Conservation (phyloP, 1,140 invertebrate genomes). For the Nilaparvata lugens region DNA sequence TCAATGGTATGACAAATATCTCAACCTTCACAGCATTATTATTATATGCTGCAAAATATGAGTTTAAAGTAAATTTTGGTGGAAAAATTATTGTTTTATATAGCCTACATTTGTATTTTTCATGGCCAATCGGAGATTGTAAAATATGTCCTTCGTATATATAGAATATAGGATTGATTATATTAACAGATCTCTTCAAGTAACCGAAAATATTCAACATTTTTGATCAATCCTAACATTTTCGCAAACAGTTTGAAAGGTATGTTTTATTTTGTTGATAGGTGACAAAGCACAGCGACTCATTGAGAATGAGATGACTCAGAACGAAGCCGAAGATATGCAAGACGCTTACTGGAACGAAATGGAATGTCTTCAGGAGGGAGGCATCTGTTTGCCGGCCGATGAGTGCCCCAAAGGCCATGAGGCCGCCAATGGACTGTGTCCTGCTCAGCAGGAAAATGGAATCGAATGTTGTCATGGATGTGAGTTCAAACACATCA, state of each 20-base stretch:
- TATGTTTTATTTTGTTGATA: not conserved
- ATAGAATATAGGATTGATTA: no score
- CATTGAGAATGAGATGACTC: not conserved
- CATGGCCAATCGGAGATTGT: no score
- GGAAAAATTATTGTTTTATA: no score
- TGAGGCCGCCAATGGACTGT: conserved; percentile 31
- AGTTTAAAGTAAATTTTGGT: no score
- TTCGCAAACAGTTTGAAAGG: not conserved
- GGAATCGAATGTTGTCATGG: conserved; percentile 37
- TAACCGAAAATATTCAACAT: no score
- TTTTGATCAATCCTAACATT: no score
- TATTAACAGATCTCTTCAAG: no score
- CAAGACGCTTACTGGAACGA: conserved; percentile 28
- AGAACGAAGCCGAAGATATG: not conserved
- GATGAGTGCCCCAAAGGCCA: conserved; percentile 28
- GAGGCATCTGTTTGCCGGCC: conserved; percentile 32
- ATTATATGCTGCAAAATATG: no score
- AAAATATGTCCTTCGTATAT: no score
- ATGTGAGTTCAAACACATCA: conserved; percentile 28
- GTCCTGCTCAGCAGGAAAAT: conserved; percentile 28
- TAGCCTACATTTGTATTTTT: no score
- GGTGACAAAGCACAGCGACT: not conserved
- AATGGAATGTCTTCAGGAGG: conserved; percentile 31
- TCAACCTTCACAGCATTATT: no score
- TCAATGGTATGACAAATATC: no score